Evolutionary conservation across 2,113 vertebrate species (phyloP).

Genomic region (Cacatua alba): DNA sequence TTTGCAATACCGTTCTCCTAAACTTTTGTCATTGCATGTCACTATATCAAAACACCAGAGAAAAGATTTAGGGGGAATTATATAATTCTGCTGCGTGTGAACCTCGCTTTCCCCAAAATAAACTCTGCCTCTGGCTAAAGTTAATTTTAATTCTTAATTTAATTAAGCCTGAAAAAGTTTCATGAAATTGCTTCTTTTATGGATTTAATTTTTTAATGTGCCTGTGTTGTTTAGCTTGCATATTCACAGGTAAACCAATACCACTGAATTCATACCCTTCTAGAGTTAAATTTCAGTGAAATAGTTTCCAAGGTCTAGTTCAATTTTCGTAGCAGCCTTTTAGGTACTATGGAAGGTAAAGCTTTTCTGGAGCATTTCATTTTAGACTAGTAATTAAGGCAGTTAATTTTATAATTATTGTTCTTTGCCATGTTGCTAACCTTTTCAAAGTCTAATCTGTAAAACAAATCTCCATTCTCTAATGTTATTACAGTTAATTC

Average conservation of each 20-base stretch:
- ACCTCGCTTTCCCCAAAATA: not conserved
- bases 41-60: not conserved
- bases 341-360: not conserved
- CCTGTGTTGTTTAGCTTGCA: not conserved
- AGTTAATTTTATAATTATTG: not conserved
- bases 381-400: not conserved
- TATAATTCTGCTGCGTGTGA: not conserved
- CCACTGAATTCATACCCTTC: not conserved
- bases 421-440: not conserved
- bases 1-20: not conserved
- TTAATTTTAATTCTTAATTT: not conserved
- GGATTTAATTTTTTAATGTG: not conserved
- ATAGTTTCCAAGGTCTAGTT: not conserved
- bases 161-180: not conserved
- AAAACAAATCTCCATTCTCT: not conserved
- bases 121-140: not conserved
- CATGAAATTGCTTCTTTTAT: not conserved
- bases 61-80: not conserved
- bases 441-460: not conserved
- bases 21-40: not conserved
- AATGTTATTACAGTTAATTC: not conserved
- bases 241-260: not conserved
- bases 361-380: not conserved
- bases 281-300: not conserved
- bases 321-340: not conserved